These are phyloP conservation scores for Machaerirhynchus nigripectus DNA, from an alignment of 2,113 vertebrate genomes.

Conservation along the genomic window DNA sequence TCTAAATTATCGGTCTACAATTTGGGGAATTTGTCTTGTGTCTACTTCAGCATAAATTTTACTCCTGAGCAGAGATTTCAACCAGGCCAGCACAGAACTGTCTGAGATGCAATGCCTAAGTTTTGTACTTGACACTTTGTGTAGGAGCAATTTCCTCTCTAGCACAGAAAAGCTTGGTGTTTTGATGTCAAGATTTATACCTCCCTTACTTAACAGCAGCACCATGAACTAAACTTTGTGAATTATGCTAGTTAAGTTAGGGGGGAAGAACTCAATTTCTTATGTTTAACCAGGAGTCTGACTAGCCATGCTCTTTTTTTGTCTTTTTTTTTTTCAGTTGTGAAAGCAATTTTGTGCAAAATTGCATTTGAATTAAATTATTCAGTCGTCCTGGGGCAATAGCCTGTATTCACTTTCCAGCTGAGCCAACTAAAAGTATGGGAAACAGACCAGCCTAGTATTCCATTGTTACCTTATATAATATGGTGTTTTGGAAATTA, in stretches of 20 bases:
- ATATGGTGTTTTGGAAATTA: constrained; percentile 45
- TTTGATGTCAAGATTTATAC: neutral
- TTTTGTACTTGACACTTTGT: neutral
- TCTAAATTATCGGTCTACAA: neutral
- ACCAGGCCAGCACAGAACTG: neutral
- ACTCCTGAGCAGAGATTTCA: neutral
- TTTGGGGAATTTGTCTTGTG: constrained; percentile 14
- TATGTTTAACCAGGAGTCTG: neutral
- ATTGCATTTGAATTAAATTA: constrained; percentile 39
- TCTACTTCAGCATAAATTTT: neutral
- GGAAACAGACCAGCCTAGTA: constrained; percentile 31
- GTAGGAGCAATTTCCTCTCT: neutral
- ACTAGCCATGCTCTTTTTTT: neutral
- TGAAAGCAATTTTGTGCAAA: constrained; percentile 42
- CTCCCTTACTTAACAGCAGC: neutral
- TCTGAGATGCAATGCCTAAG: neutral
- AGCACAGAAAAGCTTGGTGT: neutral
- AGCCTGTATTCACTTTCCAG: constrained; percentile 47
- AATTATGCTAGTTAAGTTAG: neutral
- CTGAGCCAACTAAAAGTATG: constrained; percentile 30
- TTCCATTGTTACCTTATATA: constrained; percentile 42
- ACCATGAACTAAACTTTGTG: neutral
- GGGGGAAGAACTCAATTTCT: neutral
- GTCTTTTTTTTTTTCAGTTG: neutral
- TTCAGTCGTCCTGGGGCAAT: constrained; percentile 32